phyloP scores from a whole-genome alignment of 2,113 vertebrate species.

The Rattus rattus region DNA sequence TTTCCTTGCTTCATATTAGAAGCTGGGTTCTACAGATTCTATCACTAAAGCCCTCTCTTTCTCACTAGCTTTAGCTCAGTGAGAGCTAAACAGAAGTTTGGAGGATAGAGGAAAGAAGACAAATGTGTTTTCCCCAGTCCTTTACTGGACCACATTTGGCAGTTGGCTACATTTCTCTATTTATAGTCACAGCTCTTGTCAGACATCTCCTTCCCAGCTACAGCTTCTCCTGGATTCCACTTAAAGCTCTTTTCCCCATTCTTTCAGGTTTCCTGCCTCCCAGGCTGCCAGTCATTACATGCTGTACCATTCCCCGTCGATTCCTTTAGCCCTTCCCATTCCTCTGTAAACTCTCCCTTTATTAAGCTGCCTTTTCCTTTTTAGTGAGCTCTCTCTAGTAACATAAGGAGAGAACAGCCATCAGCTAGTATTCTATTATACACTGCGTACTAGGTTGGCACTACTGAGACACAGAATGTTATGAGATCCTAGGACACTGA shows the following conservation, averaged over 20 bases:
- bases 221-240: background rate
- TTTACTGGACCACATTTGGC: conserved; percentile 49
- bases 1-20: background rate
- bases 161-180: conserved; percentile 57
- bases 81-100: background rate
- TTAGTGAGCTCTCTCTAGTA: background rate
- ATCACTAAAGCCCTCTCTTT: background rate
- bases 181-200: conserved; percentile 56
- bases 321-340: background rate
- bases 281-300: background rate
- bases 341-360: conserved; percentile 17
- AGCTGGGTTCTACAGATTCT: background rate
- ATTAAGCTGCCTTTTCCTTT: conserved; percentile 21
- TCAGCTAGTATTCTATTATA: conserved; percentile 35
- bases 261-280: background rate
- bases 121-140: conserved; percentile 7
- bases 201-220: conserved; percentile 17
- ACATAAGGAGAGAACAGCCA: conserved; percentile 27
- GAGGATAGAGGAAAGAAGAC: conserved; percentile 18
- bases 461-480: conserved; percentile 43
- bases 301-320: background rate
- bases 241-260: background rate
- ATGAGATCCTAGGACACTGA: conserved; percentile 22
- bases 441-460: conserved; percentile 33
- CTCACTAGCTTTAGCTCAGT: conserved; percentile 9